Evolutionary conservation across 2,113 vertebrate species (phyloP), one percentile per base, ranked within the genome.

Genomic region (Strix uralensis): DNA sequence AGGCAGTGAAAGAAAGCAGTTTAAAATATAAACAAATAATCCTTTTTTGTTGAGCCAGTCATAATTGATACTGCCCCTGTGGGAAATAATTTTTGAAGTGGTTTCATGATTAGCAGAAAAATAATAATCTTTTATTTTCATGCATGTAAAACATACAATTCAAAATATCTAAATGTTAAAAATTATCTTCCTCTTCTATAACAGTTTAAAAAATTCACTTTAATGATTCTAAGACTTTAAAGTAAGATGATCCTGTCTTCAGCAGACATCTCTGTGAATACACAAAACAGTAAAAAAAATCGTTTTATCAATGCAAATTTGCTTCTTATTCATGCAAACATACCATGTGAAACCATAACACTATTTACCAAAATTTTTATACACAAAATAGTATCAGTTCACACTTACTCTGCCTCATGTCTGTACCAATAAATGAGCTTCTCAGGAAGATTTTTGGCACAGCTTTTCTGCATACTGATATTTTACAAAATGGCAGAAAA

Each of bases 151-250:
- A 4, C 10, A 26, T 26, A 13, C 82, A 74, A 74, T 92, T 94
- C 18, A 90, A 88, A 85, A 77, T 81, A 86, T 86, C 46, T 91
- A 85, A 79, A 89, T 95, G 57, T 88, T 92, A 55, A 7, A 63
- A 92, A 52, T 92, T 78, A 36, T 90, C 27, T 34, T 89, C 46
- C 10, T 17, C 2, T 52, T 89, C 47, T 70, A 30, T 72, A 81
- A 88, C 40, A 85, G 47, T 70, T 46, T 77, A 86, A 71, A 72
- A 57, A 65, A 72, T 71, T 77, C 29, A 59, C 20, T 75, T 40
- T 74, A 84, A 49, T 92, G 58, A 55, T 44, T 32, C 18, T 83
- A 40, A 82, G 29, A 42, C 46, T 81, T 79, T 27, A 69, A 91
- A 74, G 3, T 51, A 61, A 74, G 29, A 5, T 62, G 10, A 32